A percentile compares a stretch with the other conserved stretches of the same genome.
phyloP scores from a whole-genome alignment of 2,888 invertebrate genomes.

The Chesias legatella region DNA sequence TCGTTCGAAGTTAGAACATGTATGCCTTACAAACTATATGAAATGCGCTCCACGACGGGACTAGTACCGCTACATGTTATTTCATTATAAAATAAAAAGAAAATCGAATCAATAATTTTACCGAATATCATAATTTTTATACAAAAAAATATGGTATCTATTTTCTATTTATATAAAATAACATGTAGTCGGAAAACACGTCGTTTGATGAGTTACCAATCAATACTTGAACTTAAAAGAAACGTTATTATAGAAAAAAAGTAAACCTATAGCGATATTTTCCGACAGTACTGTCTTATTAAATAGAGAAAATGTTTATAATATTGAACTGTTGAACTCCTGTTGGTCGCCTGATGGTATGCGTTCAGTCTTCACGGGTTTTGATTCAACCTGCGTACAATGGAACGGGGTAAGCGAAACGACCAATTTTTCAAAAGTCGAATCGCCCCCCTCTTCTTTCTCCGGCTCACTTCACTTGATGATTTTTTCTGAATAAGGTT shows the following conservation, averaged over 20 bases:
- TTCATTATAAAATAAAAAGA: constrained; percentile 41
- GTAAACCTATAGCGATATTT: constrained; percentile 17
- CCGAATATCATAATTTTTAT: constrained; percentile 12
- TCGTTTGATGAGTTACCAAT: constrained; percentile 48
- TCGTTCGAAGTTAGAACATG: constrained; percentile 59
- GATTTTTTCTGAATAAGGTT: constrained; percentile 36
- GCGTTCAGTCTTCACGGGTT: constrained; percentile 63
- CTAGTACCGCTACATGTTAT: constrained; percentile 67
- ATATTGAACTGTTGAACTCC: constrained; percentile 12
- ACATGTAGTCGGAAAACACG: constrained; percentile 67
- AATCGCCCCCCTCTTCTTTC: constrained; percentile 70
- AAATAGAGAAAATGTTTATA: constrained; percentile 10
- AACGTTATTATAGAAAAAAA: constrained; percentile 24
- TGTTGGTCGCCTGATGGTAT: constrained; percentile 20
- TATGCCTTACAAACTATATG: constrained; percentile 62
- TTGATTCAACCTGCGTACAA: constrained; percentile 79
- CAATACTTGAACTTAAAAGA: constrained; percentile 27
- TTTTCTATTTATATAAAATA: constrained; percentile 51
- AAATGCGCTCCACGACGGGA: constrained; percentile 75
- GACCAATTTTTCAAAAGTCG: constrained; percentile 53
- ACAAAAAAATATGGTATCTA: not conserved
- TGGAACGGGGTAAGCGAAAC: constrained; percentile 73
- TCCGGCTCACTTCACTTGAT: constrained; percentile 58
- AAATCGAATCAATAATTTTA: constrained; percentile 9
- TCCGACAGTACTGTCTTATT: constrained; percentile 10